These are phyloP conservation scores for Platyrinchus mystaceus DNA, from an alignment of 2,797 vertebrate species.

Conservation along the genomic window DNA sequence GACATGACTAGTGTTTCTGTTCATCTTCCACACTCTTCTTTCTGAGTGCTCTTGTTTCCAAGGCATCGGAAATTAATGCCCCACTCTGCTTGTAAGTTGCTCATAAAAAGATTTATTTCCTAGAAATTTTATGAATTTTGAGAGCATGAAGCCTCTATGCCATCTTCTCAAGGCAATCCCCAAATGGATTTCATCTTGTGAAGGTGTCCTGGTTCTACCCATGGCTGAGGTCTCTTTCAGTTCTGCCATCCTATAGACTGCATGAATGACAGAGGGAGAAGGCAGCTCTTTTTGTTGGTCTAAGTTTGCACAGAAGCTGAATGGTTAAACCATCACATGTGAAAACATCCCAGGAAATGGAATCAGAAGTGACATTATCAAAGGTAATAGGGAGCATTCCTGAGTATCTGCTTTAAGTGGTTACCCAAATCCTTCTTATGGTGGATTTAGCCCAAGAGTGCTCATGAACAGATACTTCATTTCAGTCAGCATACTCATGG, in stretches of 20 bases:
- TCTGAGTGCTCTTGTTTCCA: not conserved
- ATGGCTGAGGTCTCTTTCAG: not conserved
- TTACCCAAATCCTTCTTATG: not conserved
- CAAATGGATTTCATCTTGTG: not conserved
- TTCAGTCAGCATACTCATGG: not conserved
- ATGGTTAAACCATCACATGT: not conserved
- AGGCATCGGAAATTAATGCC: not conserved
- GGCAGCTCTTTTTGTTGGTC: not conserved
- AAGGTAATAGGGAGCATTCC: accelerated
- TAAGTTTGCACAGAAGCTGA: not conserved
- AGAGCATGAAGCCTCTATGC: not conserved
- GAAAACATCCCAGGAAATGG: not conserved
- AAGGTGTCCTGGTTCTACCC: not conserved
- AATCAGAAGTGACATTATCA: not conserved
- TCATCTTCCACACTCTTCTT: not conserved
- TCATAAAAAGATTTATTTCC: not conserved
- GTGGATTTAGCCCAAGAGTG: not conserved
- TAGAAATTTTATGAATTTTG: not conserved
- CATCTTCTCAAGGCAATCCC: not conserved
- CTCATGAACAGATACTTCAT: not conserved
- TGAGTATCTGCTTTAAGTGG: not conserved
- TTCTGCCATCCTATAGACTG: not conserved
- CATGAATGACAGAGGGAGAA: not conserved
- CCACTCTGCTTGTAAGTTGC: not conserved
- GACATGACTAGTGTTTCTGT: not conserved